Evolutionary conservation across 2,888 invertebrate species (phyloP).

Genomic region (Ornithoptera alexandrae): DNA sequence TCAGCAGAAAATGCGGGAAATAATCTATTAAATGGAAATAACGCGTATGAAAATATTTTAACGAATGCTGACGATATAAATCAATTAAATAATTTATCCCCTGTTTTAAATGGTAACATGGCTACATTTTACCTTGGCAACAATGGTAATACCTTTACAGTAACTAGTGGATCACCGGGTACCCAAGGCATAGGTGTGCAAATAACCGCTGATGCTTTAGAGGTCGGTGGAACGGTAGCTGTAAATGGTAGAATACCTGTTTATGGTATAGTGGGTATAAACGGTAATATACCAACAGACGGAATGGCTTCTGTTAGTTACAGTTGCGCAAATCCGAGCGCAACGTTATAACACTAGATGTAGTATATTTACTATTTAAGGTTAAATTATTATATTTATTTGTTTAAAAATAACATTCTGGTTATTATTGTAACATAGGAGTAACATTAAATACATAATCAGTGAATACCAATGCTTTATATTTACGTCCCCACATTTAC

Average conservation of each 20-base stretch:
- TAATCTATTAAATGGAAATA: constrained; percentile 4
- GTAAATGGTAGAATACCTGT: constrained; percentile 59
- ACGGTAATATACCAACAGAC: constrained; percentile 52
- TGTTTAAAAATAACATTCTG: constrained; percentile 12
- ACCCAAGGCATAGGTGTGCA: constrained; percentile 47
- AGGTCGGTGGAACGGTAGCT: constrained; percentile 54
- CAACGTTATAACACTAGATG: constrained; percentile 10
- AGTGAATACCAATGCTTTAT: not conserved
- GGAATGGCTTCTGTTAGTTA: constrained; percentile 53
- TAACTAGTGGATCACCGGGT: constrained; percentile 41
- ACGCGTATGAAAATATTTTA: constrained; percentile 31
- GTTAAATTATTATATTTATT: constrained; percentile 23
- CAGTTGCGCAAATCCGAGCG: constrained; percentile 36
- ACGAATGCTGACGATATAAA: constrained; percentile 27
- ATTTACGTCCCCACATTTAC: not conserved
- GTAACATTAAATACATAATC: constrained; percentile 13
- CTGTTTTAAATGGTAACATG: constrained; percentile 36
- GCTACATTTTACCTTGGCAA: constrained; percentile 41
- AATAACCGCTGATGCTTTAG: constrained; percentile 51
- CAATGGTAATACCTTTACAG: constrained; percentile 38
- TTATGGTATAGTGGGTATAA: constrained; percentile 50
- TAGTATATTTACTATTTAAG: not conserved
- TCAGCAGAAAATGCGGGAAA: constrained; percentile 21
- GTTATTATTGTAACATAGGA: not conserved
- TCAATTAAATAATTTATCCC: constrained; percentile 32